Conservation (phyloP, 2,797 vertebrate genomes). For the Myioborus miniatus region DNA sequence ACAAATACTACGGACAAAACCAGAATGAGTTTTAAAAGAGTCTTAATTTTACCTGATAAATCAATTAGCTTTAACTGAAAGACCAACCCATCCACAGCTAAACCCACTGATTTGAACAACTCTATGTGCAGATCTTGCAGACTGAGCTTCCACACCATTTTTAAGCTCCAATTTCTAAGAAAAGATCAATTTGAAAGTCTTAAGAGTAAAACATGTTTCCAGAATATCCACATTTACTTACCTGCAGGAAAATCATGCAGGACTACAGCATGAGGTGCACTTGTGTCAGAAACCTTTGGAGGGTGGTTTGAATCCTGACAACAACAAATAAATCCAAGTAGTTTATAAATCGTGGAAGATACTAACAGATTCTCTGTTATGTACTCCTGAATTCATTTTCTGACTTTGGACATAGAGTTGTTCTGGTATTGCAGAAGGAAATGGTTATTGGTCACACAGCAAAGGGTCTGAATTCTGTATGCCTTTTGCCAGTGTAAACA, state of each 20-base stretch:
- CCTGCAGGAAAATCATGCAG: constrained; percentile 86
- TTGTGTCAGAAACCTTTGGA: constrained; percentile 54
- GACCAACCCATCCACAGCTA: neutral
- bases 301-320: constrained; percentile 64
- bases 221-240: constrained; percentile 47
- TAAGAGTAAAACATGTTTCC: neutral
- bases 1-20: neutral
- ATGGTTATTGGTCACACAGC: neutral
- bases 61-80: neutral
- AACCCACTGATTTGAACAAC: neutral
- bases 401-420: neutral
- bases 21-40: neutral
- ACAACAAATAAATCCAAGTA: constrained; percentile 26
- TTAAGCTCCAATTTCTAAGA: neutral
- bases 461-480: neutral
- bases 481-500: neutral
- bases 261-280: constrained; percentile 80
- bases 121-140: neutral
- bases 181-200: neutral
- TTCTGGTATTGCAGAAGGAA: neutral
- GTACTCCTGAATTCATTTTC: neutral
- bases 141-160: neutral
- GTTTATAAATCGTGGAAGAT: neutral
- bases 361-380: neutral
- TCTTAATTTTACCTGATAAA: neutral